These are phyloP conservation scores for Apamea monoglypha DNA, from an alignment of 2,888 invertebrate genomes.

Conservation along the genomic window DNA sequence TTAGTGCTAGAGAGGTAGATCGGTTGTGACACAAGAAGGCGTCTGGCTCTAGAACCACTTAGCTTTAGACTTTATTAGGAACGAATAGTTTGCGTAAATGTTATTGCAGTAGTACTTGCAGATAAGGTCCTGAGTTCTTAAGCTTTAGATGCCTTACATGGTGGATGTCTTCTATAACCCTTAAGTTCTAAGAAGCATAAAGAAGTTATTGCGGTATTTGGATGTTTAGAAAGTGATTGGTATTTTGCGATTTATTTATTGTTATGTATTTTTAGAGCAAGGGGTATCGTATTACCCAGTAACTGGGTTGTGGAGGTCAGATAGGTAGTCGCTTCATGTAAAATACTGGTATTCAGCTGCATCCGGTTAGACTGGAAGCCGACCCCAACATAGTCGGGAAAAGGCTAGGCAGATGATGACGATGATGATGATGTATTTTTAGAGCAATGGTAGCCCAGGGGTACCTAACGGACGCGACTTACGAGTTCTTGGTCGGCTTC, in stretches of 20 bases:
- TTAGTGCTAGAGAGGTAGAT: constrained; percentile 32
- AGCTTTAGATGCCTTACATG: background rate
- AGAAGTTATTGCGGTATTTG: background rate
- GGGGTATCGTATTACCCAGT: no score
- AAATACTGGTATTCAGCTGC: no score
- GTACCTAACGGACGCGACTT: no score
- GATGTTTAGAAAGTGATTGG: background rate
- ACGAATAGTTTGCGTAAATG: constrained; percentile 26
- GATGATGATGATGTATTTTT: no score
- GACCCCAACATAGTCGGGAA: no score
- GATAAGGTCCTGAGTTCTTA: background rate
- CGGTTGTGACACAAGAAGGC: constrained; percentile 50
- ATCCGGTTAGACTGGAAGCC: no score
- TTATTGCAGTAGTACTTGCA: constrained; percentile 8
- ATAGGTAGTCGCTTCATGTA: no score
- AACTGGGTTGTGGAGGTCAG: no score
- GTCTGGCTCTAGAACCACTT: constrained; percentile 28
- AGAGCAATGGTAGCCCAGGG: no score
- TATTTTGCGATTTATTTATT: background rate
- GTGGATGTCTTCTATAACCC: background rate
- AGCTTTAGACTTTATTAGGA: constrained; percentile 31
- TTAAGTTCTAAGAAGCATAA: no score
- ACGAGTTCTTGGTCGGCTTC: no score
- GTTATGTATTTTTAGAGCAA: background rate
- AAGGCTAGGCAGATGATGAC: no score